A percentile compares a stretch with the other conserved stretches of the same genome.
phyloP scores from a whole-genome alignment of 2,113 vertebrate species.

The Rallus limicola region DNA sequence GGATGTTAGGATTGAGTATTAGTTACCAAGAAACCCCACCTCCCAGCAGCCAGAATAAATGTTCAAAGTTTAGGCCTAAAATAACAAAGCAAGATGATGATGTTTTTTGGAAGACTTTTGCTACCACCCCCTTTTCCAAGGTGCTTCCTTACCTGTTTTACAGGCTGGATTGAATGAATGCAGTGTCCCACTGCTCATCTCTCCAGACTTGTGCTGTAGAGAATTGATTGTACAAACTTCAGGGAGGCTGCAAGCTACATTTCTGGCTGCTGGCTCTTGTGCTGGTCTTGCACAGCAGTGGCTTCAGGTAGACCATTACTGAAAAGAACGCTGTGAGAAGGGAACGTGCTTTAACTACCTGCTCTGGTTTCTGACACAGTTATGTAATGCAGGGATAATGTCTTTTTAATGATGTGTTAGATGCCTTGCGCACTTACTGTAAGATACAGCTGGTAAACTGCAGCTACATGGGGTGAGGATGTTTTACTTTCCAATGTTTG shows the following conservation, averaged over 20 bases:
- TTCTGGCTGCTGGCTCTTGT: neutral
- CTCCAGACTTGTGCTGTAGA: neutral
- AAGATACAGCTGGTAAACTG: neutral
- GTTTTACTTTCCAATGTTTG: neutral
- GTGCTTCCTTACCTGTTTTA: slow-evolving; percentile 30
- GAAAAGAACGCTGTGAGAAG: neutral
- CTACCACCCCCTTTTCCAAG: slow-evolving; percentile 9
- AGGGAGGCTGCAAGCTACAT: neutral
- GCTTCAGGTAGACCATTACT: neutral
- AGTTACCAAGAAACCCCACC: slow-evolving; percentile 14
- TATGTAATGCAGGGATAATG: neutral
- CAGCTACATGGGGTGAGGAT: neutral
- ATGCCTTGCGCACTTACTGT: neutral
- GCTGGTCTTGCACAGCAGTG: neutral
- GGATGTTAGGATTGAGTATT: neutral
- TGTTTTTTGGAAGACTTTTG: slow-evolving; percentile 10
- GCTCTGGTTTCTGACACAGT: neutral
- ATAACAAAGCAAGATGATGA: neutral
- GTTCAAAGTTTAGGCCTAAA: neutral
- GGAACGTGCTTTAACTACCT: neutral
- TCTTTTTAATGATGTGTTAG: neutral
- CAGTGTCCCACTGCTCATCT: slow-evolving; percentile 19
- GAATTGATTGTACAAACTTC: neutral
- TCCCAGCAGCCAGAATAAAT: neutral
- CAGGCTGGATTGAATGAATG: neutral